Evolutionary conservation across 2,113 vertebrate genomes (phyloP), one percentile per base, ranked within the genome.

Genomic region (Pteropus alecto): DNA sequence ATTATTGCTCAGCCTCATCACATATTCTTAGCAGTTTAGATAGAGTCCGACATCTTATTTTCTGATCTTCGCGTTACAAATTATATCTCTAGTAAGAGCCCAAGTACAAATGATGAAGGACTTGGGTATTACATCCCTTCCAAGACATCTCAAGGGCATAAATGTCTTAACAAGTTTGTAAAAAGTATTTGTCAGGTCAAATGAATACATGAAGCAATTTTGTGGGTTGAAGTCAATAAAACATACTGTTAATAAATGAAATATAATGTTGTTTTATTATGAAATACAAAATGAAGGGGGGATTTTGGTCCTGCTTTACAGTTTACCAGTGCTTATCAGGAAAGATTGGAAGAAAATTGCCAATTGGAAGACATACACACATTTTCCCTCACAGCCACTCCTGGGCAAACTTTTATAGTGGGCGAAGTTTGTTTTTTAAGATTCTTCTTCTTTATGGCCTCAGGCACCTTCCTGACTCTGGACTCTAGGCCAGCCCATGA

Each of bases 191-290:
- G 33, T 86, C 78, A 95, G 68, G 18, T 78, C 73, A 89, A 90
- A 26, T 54, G 48, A 90, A 41, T 56, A 83, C 18, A 14, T 7
- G 16, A 83, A 79, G 13, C 74, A 70, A 18, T 43, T 71, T 70
- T 76, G 60, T 71, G n/a, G 18, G 6, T 83, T 84, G 58, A 77
- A 65, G 58, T 96, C 79, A 92, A 85, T 93, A 67, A 93, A 92
- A 92, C 74, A 79, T 38, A 71, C 24, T 33, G 9, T 41, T 83
- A 46, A 14, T 70, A 93, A 96, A 96, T 81, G 83, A 74, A 87
- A 93, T 54, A 43, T 38, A 77, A 79, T 46, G 18, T 81, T 65
- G 30, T 73, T 90, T 1, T 68, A 68, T 35, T 56, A 95, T 54
- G 77, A 56, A 56, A 84, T 90, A 74, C 1, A 92, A 85, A 89